Percentiles rank a stretch among this genome's conserved stretches.
phyloP scores from a whole-genome alignment of 2,888 invertebrate species.

The Alloplasta piceator region DNA sequence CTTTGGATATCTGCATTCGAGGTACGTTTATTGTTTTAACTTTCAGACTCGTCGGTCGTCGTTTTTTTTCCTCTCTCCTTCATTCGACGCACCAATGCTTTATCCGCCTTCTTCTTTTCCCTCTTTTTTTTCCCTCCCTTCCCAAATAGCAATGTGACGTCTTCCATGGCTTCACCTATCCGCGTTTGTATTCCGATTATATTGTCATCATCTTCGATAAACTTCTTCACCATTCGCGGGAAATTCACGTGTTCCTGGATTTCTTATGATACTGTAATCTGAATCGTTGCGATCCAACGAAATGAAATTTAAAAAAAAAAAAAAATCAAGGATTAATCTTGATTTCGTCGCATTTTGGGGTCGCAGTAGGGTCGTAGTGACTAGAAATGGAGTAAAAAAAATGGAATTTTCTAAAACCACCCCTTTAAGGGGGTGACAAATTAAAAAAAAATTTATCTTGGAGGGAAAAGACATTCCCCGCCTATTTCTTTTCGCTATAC shows the following conservation, averaged over 20 bases:
- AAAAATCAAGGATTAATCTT: too few species aligned
- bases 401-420: too few species aligned
- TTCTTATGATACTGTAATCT: too few species aligned
- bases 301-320: too few species aligned
- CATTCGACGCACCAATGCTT: constrained; percentile 28
- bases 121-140: constrained; percentile 14
- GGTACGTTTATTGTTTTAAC: constrained; percentile 78
- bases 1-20: constrained; percentile 77
- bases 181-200: constrained; percentile 70
- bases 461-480: too few species aligned
- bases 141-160: background rate
- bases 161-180: constrained; percentile 53
- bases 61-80: constrained; percentile 15
- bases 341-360: too few species aligned
- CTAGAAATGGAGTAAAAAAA: too few species aligned
- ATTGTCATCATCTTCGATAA: constrained; percentile 62
- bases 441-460: too few species aligned
- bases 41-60: constrained; percentile 67
- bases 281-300: too few species aligned
- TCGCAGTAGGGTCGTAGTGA: too few species aligned
- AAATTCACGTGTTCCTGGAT: constrained; percentile 25
- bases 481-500: too few species aligned
- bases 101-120: constrained; percentile 36
- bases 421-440: too few species aligned
- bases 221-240: constrained; percentile 7